phyloP scores from a whole-genome alignment of 2,888 invertebrate species.

The Chrysodeixis includens region DNA sequence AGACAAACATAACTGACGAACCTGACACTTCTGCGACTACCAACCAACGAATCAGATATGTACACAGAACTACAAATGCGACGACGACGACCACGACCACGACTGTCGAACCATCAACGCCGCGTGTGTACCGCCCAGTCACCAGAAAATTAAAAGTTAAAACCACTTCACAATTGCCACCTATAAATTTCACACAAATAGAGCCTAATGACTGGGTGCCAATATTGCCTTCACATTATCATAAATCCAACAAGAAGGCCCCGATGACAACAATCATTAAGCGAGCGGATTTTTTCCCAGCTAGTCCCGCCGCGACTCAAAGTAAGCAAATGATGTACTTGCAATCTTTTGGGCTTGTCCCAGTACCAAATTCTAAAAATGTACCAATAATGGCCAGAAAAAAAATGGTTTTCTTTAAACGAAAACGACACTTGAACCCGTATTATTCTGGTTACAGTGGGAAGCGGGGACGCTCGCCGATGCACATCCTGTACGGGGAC shows the following conservation, averaged over 20 bases:
- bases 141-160: slow-evolving; percentile 78
- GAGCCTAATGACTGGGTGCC: slow-evolving; percentile 85
- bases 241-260: slow-evolving; percentile 66
- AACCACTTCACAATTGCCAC: slow-evolving; percentile 65
- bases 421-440: slow-evolving; percentile 72
- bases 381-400: slow-evolving; percentile 67
- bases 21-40: slow-evolving; percentile 69
- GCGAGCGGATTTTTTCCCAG: slow-evolving; percentile 68
- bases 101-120: slow-evolving; percentile 65
- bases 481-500: slow-evolving; percentile 67
- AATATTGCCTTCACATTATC: slow-evolving; percentile 80
- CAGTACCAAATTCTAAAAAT: slow-evolving; percentile 66
- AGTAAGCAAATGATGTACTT: slow-evolving; percentile 75
- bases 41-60: slow-evolving; percentile 66
- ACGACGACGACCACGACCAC: slow-evolving; percentile 62
- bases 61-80: slow-evolving; percentile 62
- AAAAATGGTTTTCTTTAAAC: slow-evolving; percentile 74
- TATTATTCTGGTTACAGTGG: slow-evolving; percentile 77
- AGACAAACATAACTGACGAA: slow-evolving; percentile 64
- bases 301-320: slow-evolving; percentile 54
- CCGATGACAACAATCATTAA: slow-evolving; percentile 65
- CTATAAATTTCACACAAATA: slow-evolving; percentile 68
- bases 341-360: slow-evolving; percentile 79
- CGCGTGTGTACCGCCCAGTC: slow-evolving; percentile 76
- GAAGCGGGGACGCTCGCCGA: slow-evolving; percentile 65